Evolutionary conservation across 2,888 invertebrate species (phyloP).

Genomic region (Athripsodes cinereus): DNA sequence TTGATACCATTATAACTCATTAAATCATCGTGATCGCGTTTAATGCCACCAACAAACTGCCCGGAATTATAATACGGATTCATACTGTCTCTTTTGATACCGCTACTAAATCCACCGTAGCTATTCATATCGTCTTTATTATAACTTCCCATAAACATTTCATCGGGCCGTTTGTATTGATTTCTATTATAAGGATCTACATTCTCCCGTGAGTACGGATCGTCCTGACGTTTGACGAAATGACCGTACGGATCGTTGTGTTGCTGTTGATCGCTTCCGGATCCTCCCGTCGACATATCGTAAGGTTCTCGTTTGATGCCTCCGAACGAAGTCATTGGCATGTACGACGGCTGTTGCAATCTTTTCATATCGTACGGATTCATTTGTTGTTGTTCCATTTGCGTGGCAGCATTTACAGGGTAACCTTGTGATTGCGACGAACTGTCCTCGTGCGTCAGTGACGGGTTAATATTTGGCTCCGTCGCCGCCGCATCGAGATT

Average conservation of each 20-base stretch:
- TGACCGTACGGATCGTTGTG: slow-evolving; percentile 43
- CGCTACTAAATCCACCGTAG: slow-evolving; percentile 22
- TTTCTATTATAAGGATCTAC: slow-evolving; percentile 25
- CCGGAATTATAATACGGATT: slow-evolving; percentile 31
- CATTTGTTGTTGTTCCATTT: slow-evolving; percentile 24
- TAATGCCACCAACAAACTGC: slow-evolving; percentile 28
- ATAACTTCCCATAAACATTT: slow-evolving; percentile 24
- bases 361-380: slow-evolving; percentile 27
- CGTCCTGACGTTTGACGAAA: slow-evolving; percentile 32
- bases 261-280: slow-evolving; percentile 6
- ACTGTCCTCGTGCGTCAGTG: slow-evolving; percentile 25
- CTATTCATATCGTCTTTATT: slow-evolving; percentile 24
- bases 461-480: slow-evolving; percentile 11
- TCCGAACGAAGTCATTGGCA: slow-evolving; percentile 29
- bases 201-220: slow-evolving; percentile 26
- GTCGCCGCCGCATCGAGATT: slow-evolving; percentile 8
- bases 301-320: slow-evolving; percentile 31
- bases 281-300: slow-evolving; percentile 17
- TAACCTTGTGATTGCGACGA: slow-evolving; percentile 25
- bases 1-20: slow-evolving; percentile 44
- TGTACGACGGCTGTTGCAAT: slow-evolving; percentile 23
- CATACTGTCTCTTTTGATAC: slow-evolving; percentile 23
- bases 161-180: slow-evolving; percentile 26
- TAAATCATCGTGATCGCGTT: slow-evolving; percentile 34
- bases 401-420: slow-evolving; percentile 15